Evolutionary conservation across 2,797 vertebrate genomes (phyloP).

Genomic region (Pelobates cultripes): DNA sequence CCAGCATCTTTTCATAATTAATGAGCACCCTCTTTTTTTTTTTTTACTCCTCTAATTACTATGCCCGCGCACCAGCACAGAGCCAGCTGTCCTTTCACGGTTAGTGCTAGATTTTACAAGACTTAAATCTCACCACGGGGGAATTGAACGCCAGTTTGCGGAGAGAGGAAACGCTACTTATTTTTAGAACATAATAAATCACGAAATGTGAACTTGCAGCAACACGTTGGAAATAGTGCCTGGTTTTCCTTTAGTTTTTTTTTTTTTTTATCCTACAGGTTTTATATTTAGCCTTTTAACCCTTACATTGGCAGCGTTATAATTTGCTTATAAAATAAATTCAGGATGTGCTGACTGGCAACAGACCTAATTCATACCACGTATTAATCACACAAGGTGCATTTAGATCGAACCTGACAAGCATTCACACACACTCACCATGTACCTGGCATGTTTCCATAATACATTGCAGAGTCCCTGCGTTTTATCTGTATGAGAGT

Average conservation of each 20-base stretch:
- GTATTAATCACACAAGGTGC: no score
- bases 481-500: no score
- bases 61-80: conserved; percentile 31
- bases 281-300: not conserved
- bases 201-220: conserved; percentile 17
- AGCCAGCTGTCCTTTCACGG: conserved; percentile 34
- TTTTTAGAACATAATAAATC: conserved; percentile 52
- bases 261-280: no score
- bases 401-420: no score
- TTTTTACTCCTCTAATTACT: conserved; percentile 25
- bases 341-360: no score
- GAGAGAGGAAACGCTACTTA: conserved; percentile 20
- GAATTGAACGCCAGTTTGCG: conserved; percentile 20
- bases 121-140: conserved; percentile 24
- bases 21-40: conserved; percentile 37
- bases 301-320: not conserved
- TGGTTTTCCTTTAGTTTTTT: not conserved
- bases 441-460: no score
- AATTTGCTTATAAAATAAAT: no score
- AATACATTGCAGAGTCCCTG: no score
- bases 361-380: no score
- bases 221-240: conserved; percentile 4
- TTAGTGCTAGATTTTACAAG: conserved; percentile 39
- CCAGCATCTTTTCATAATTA: conserved; percentile 38
- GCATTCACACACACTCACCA: no score